Percentiles rank a stretch among this genome's conserved stretches.
Evolutionary conservation across 1,140 invertebrate species (phyloP).

Genomic region (Gyrodactylus salaris): DNA sequence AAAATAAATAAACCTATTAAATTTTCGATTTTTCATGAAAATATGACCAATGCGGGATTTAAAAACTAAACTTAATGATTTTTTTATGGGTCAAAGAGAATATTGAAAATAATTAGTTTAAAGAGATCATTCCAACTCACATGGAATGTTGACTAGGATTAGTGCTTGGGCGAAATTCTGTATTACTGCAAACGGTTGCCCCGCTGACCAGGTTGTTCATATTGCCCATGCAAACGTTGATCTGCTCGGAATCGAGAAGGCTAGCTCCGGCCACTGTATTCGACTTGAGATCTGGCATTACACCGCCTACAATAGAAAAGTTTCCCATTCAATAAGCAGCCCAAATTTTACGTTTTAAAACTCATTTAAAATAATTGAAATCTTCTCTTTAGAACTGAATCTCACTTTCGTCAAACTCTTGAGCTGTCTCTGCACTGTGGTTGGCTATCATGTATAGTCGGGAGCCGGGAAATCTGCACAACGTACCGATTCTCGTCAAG

Average conservation of each 20-base stretch:
- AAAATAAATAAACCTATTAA: too few species aligned
- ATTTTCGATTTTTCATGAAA: too few species aligned
- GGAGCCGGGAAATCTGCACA: neutral
- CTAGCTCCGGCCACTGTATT: neutral
- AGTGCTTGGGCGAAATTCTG: neutral
- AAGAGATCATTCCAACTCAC: neutral
- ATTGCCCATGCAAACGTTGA: neutral
- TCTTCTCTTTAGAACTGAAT: too few species aligned
- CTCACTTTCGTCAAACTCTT: neutral
- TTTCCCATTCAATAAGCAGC: neutral
- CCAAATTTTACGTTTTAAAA: neutral
- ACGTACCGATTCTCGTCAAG: neutral
- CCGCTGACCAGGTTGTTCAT: neutral
- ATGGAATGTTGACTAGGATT: neutral
- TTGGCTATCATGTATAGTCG: constrained; percentile 5
- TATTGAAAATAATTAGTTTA: too few species aligned
- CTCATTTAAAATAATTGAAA: too few species aligned
- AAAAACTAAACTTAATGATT: too few species aligned
- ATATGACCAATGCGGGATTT: too few species aligned
- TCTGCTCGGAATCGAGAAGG: neutral
- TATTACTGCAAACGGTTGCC: neutral
- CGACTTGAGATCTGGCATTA: neutral
- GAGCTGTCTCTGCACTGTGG: neutral
- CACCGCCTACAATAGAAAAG: neutral
- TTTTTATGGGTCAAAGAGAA: too few species aligned